Percentiles rank a stretch among this genome's conserved stretches.
Conservation (phyloP, 2,888 invertebrate species). For the Caenorhabditis angaria region DNA sequence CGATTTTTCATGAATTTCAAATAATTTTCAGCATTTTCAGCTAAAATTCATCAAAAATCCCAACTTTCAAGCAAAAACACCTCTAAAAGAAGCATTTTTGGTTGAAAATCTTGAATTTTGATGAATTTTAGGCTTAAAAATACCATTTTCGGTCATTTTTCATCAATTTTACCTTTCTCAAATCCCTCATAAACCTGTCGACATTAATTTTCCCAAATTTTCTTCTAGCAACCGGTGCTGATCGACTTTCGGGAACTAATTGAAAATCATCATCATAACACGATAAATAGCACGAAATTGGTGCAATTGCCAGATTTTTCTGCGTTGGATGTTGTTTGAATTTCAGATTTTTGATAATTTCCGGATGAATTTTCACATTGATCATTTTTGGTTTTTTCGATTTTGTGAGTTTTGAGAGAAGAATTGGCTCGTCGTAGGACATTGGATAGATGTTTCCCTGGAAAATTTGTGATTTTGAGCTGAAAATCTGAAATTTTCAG, state of each 20-base stretch:
- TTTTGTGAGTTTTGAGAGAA: conserved; percentile 18
- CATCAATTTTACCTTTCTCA: conserved; percentile 8
- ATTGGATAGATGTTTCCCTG: conserved; percentile 47
- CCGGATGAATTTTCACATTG: conserved; percentile 42
- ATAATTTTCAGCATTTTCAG: no score
- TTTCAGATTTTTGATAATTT: conserved; percentile 29
- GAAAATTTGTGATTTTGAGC: no score
- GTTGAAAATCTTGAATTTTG: background rate
- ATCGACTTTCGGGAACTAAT: conserved; percentile 14
- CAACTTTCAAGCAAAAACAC: no score
- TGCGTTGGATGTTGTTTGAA: conserved; percentile 35
- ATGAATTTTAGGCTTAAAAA: background rate
- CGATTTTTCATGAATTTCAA: background rate
- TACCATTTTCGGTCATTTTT: no score
- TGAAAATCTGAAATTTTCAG: no score
- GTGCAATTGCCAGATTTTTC: conserved; percentile 43
- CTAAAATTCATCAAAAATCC: no score
- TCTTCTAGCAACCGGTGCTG: background rate
- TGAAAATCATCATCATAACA: conserved; percentile 61
- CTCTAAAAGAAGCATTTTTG: background rate
- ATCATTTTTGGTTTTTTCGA: conserved; percentile 19
- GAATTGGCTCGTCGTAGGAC: conserved; percentile 35
- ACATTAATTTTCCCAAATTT: conserved; percentile 16
- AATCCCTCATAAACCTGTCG: conserved; percentile 14
- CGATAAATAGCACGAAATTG: conserved; percentile 55